phyloP scores from a whole-genome alignment of 2,797 vertebrate genomes.

The Dicrostonyx torquatus region DNA sequence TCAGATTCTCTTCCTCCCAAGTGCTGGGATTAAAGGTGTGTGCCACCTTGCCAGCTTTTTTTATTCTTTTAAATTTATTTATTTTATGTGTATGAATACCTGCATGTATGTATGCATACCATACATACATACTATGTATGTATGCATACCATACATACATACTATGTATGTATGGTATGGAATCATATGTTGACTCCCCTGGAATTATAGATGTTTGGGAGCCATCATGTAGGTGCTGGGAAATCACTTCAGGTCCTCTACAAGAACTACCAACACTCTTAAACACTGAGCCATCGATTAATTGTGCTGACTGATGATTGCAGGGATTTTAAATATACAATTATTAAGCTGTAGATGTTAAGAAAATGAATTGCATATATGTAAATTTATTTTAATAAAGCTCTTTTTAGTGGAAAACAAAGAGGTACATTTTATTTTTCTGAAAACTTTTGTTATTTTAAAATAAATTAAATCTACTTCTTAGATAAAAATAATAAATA shows the following conservation, averaged over 20 bases:
- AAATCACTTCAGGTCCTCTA: neutral
- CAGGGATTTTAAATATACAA: neutral
- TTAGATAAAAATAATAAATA: neutral
- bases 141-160: too few species aligned
- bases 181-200: neutral
- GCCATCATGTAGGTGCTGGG: neutral
- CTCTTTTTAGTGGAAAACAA: neutral
- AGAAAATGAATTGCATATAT: neutral
- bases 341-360: neutral
- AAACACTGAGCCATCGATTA: neutral
- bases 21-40: neutral
- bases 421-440: neutral
- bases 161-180: too few species aligned
- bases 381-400: neutral
- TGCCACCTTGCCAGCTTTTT: neutral
- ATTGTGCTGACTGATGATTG: neutral
- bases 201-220: neutral
- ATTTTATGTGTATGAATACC: neutral
- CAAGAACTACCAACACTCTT: neutral
- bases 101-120: neutral
- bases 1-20: neutral
- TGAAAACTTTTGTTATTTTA: neutral
- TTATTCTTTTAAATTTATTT: neutral
- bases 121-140: too few species aligned
- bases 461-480: slow-evolving; percentile 5